Evolutionary conservation across 37 sponge, comb jelly and placozoan species (phyloP).

Genomic region (Oopsacas minuta): DNA sequence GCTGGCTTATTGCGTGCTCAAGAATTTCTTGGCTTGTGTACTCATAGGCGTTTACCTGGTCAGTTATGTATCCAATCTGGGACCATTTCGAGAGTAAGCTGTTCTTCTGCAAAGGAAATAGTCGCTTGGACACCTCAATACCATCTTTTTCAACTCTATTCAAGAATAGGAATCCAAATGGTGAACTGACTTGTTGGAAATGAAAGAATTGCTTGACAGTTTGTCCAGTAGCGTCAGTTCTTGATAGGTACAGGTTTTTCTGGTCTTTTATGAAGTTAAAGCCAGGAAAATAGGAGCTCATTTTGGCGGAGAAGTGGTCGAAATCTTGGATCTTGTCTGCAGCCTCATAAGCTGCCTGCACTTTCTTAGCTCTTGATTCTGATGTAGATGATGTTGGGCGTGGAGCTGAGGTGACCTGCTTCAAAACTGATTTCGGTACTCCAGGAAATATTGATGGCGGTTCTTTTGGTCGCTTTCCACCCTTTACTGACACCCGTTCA

Average conservation of each 20-base stretch:
- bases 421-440: conserved; percentile 13
- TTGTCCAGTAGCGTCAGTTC: conserved; percentile 17
- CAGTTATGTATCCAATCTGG: conserved; percentile 19
- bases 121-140: conserved; percentile 17
- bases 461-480: conserved; percentile 8
- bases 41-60: conserved; percentile 20
- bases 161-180: conserved; percentile 18
- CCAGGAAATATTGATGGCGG: conserved; percentile 8
- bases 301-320: conserved; percentile 10
- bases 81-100: conserved; percentile 19
- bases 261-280: neutral
- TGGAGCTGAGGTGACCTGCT: conserved; percentile 18
- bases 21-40: conserved; percentile 13
- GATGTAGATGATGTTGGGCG: conserved; percentile 20
- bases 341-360: conserved; percentile 13
- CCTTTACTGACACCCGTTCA: conserved; percentile 18
- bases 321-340: conserved; percentile 16
- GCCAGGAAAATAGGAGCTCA: conserved; percentile 17
- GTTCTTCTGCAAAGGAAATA: conserved; percentile 20
- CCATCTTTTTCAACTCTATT: conserved; percentile 12
- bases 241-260: conserved; percentile 19
- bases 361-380: conserved; percentile 19
- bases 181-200: conserved; percentile 19
- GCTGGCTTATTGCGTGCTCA: conserved; percentile 20
- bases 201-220: conserved; percentile 17